A percentile compares a stretch with the other conserved stretches of the same genome.
Conservation (phyloP, 1,140 invertebrate genomes). For the Eriosoma lanigerum region DNA sequence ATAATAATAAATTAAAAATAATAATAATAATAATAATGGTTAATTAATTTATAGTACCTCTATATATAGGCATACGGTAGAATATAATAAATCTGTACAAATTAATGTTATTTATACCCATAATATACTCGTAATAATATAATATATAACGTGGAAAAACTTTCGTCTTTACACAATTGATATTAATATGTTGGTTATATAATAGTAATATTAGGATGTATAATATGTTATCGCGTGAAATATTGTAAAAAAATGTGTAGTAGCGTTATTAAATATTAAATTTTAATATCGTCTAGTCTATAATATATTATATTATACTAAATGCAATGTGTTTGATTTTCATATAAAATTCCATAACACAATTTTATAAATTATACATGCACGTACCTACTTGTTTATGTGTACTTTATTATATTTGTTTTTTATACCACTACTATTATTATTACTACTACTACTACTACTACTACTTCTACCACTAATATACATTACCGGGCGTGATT, state of each 20-base stretch:
- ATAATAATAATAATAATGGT: no score
- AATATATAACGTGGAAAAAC: neutral
- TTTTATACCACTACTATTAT: neutral
- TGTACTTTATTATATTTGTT: neutral
- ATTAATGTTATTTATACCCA: neutral
- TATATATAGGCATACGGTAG: no score
- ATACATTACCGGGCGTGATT: slow-evolving; percentile 30
- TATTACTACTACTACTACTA: neutral
- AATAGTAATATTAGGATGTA: no score
- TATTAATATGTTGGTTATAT: no score
- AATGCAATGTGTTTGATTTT: no score
- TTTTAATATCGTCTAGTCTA: slow-evolving; percentile 5
- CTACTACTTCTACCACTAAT: no score
- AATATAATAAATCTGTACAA: neutral
- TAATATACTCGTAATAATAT: neutral
- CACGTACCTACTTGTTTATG: no score
- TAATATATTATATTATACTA: no score
- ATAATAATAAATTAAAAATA: neutral
- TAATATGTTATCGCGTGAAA: neutral
- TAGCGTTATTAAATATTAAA: neutral
- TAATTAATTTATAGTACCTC: neutral
- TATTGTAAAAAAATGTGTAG: neutral
- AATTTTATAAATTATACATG: neutral
- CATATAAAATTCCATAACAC: no score
- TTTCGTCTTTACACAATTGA: no score